These are phyloP conservation scores for Dasypolia templi DNA, from an alignment of 2,888 invertebrate genomes.

Conservation along the genomic window DNA sequence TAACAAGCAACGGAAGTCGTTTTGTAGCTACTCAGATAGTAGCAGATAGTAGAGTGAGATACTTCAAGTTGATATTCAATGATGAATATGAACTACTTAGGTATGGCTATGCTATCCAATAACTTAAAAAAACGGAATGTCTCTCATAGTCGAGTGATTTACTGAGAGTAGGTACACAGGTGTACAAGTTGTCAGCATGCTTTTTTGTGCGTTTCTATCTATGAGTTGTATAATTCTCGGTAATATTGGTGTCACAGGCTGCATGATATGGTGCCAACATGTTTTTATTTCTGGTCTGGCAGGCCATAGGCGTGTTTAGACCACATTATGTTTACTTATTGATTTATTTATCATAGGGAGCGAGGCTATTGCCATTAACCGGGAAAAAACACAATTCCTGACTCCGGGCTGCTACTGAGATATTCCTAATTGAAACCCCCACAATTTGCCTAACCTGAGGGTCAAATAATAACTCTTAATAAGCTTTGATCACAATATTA, in stretches of 20 bases:
- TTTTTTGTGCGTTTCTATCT: conserved; percentile 1
- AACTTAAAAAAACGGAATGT: no score
- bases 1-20: neutral
- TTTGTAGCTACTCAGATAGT: neutral
- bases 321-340: no score
- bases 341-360: neutral
- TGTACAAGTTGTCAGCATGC: conserved; percentile 10
- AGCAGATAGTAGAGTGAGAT: neutral
- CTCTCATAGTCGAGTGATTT: neutral
- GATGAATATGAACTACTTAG: neutral
- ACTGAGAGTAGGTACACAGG: neutral
- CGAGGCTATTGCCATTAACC: neutral
- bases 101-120: neutral
- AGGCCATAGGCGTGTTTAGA: neutral
- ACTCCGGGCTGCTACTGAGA: neutral
- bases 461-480: no score
- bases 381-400: neutral
- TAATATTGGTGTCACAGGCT: conserved; percentile 12
- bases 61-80: neutral
- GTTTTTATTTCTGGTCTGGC: neutral
- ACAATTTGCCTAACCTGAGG: neutral
- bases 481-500: neutral
- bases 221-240: conserved; percentile 3
- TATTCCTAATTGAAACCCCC: neutral
- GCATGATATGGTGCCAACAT: neutral